These are phyloP conservation scores for Lathronympha strigana DNA, from an alignment of 2,888 invertebrate species.

Conservation along the genomic window DNA sequence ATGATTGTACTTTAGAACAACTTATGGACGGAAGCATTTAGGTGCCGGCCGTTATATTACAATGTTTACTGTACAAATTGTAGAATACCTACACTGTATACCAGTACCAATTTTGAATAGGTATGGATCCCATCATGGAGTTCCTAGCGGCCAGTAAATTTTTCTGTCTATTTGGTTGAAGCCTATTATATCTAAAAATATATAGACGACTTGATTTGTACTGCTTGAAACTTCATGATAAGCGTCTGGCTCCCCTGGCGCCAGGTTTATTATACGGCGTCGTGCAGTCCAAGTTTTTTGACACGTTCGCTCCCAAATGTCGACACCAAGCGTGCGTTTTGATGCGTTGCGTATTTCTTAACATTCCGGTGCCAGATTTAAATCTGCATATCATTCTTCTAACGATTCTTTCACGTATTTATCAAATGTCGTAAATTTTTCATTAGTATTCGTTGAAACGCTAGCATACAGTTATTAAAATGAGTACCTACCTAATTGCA, in stretches of 20 bases:
- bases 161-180: not conserved
- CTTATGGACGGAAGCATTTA: not conserved
- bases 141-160: not conserved
- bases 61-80: no score
- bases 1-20: no score
- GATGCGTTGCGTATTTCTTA: slow-evolving; percentile 6
- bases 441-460: not conserved
- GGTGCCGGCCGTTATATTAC: not conserved
- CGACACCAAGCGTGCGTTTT: slow-evolving; percentile 4
- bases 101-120: not conserved
- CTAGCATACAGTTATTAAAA: no score
- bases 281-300: slow-evolving; percentile 1
- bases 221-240: not conserved
- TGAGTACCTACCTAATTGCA: not conserved
- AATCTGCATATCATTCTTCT: slow-evolving; percentile 1
- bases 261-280: not conserved
- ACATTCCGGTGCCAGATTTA: slow-evolving; percentile 7
- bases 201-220: not conserved
- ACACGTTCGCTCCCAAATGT: slow-evolving; percentile 20
- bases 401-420: slow-evolving; percentile 8
- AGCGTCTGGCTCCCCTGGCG: not conserved
- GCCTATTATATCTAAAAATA: not conserved
- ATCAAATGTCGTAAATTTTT: not conserved
- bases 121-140: not conserved
- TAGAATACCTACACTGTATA: not conserved